Conservation (phyloP, 2,797 vertebrate genomes). For the Calcarius lapponicus region DNA sequence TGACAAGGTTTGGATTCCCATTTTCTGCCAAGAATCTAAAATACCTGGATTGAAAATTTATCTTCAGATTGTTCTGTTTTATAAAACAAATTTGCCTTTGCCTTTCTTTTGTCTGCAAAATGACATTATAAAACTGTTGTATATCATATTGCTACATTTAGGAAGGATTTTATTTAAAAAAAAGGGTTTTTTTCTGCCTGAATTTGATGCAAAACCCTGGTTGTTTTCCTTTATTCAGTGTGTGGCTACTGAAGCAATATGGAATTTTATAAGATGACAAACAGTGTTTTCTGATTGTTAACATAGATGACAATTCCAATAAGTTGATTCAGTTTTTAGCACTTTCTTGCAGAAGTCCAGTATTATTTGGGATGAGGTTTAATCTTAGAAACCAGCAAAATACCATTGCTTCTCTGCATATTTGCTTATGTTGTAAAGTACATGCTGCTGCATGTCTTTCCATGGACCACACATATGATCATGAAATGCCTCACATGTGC, state of each 20-base stretch:
- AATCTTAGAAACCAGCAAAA: not conserved
- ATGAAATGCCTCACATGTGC: not conserved
- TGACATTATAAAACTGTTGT: not conserved
- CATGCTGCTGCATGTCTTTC: not conserved
- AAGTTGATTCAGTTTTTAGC: not conserved
- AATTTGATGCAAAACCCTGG: not conserved
- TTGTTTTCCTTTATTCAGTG: not conserved
- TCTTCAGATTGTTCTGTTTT: not conserved
- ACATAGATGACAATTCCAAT: not conserved
- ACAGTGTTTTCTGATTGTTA: not conserved
- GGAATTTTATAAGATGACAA: not conserved
- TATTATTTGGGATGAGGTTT: not conserved
- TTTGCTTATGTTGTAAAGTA: not conserved
- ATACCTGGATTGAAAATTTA: not conserved
- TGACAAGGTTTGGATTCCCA: not conserved
- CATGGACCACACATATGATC: not conserved
- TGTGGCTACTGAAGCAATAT: not conserved
- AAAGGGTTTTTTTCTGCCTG: accelerated
- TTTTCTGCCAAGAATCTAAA: not conserved
- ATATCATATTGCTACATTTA: not conserved
- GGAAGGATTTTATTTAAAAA: not conserved
- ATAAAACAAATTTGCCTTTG: not conserved
- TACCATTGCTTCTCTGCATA: not conserved
- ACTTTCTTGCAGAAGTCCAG: not conserved
- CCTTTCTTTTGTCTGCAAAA: not conserved